These are phyloP conservation scores for Ciconia nigra DNA, from an alignment of 2,797 vertebrate species.

Conservation along the genomic window DNA sequence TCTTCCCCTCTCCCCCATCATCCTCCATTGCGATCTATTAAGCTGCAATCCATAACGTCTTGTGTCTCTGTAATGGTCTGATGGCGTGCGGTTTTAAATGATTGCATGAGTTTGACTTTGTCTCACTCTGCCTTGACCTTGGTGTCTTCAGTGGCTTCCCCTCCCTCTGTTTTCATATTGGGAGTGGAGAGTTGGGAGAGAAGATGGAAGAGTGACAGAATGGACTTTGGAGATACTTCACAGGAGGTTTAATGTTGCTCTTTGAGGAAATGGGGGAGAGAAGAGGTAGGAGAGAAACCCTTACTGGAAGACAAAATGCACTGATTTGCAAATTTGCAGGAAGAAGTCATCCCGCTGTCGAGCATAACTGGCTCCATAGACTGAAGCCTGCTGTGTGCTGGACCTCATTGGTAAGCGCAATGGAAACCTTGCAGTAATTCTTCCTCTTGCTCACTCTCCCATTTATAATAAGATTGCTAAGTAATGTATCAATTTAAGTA, in stretches of 20 bases:
- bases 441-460: background rate
- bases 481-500: slow-evolving; percentile 14
- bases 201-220: background rate
- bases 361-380: background rate
- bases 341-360: background rate
- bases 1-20: background rate
- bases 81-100: slow-evolving; percentile 19
- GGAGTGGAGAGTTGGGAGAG: background rate
- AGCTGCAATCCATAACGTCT: slow-evolving; percentile 27
- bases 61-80: slow-evolving; percentile 23
- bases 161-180: background rate
- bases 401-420: slow-evolving; percentile 3
- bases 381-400: background rate
- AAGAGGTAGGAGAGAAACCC: background rate
- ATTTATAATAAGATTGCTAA: background rate
- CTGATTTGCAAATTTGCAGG: background rate
- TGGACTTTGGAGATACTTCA: background rate
- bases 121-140: slow-evolving; percentile 50
- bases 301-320: background rate
- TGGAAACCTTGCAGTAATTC: background rate
- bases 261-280: background rate
- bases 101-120: slow-evolving; percentile 59
- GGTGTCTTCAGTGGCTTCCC: slow-evolving; percentile 11
- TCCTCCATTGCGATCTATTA: slow-evolving; percentile 34
- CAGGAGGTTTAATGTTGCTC: background rate